Evolutionary conservation across 2,113 vertebrate genomes (phyloP).

Genomic region (Diadophis punctatus): DNA sequence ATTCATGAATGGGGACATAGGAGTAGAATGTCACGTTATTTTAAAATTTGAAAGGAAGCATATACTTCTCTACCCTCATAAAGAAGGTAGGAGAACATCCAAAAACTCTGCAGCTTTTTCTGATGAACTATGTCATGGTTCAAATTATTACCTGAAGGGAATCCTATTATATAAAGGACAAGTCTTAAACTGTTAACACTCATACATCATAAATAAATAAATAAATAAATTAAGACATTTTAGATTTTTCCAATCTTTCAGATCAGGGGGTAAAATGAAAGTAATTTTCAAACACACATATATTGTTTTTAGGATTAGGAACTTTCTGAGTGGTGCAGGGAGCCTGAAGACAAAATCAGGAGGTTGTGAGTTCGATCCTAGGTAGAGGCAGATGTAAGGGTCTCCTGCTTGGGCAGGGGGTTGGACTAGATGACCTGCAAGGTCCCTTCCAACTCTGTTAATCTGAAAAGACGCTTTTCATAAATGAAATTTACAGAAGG

Average conservation of each 20-base stretch:
- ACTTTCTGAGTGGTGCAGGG: background rate
- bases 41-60: background rate
- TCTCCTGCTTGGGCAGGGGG: too few species aligned
- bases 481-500: background rate
- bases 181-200: background rate
- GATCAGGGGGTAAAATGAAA: background rate
- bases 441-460: too few species aligned
- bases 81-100: background rate
- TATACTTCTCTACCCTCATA: background rate
- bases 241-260: background rate
- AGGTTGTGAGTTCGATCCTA: too few species aligned
- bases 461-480: background rate
- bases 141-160: background rate
- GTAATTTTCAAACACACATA: background rate
- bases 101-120: background rate
- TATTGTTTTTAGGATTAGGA: background rate
- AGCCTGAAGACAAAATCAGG: background rate
- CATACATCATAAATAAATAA: background rate
- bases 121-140: background rate
- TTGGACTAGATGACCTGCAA: too few species aligned
- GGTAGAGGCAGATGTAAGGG: too few species aligned
- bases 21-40: background rate
- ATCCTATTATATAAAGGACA: background rate
- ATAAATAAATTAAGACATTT: background rate
- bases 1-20: background rate